Conservation (phyloP, 2,113 vertebrate species). For the Semicossyphus pulcher region DNA sequence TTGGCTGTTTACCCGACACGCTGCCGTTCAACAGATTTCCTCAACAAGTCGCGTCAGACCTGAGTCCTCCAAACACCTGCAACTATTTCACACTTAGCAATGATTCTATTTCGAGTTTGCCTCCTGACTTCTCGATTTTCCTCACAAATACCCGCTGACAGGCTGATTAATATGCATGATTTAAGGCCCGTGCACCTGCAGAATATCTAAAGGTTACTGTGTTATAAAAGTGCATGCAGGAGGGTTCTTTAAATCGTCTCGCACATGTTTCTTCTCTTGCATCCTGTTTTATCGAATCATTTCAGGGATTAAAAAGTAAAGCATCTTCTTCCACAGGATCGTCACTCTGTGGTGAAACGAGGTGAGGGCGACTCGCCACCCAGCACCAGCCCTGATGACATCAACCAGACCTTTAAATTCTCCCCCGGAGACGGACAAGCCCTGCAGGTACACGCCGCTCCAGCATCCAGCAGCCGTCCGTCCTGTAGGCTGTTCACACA, state of each 20-base stretch:
- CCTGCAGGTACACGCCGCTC: slow-evolving; percentile 82
- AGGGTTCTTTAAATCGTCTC: too few relatives aligned
- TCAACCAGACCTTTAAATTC: slow-evolving; percentile 85
- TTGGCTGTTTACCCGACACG: not conserved
- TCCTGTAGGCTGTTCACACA: not conserved
- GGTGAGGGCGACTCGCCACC: slow-evolving; percentile 86
- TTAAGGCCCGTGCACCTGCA: not conserved
- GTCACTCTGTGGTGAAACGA: slow-evolving; percentile 80
- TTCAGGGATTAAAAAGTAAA: too few relatives aligned
- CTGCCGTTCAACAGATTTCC: not conserved
- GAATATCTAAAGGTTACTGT: not conserved
- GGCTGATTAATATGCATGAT: not conserved
- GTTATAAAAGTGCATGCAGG: too few relatives aligned
- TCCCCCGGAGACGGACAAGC: slow-evolving; percentile 87
- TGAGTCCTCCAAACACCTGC: slow-evolving; percentile 15
- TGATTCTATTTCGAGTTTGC: not conserved
- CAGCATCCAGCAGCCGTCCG: not conserved
- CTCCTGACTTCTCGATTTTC: slow-evolving; percentile 31
- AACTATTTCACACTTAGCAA: slow-evolving; percentile 24
- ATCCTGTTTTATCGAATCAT: too few relatives aligned
- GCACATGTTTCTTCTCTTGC: too few relatives aligned
- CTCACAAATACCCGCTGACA: slow-evolving; percentile 1
- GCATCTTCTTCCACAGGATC: slow-evolving; percentile 73
- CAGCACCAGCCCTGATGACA: slow-evolving; percentile 86
- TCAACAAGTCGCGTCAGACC: slow-evolving; percentile 5